A percentile compares a stretch with the other conserved stretches of the same genome.
phyloP scores from a whole-genome alignment of 2,797 vertebrate species.

The Crocodylus rhombifer region DNA sequence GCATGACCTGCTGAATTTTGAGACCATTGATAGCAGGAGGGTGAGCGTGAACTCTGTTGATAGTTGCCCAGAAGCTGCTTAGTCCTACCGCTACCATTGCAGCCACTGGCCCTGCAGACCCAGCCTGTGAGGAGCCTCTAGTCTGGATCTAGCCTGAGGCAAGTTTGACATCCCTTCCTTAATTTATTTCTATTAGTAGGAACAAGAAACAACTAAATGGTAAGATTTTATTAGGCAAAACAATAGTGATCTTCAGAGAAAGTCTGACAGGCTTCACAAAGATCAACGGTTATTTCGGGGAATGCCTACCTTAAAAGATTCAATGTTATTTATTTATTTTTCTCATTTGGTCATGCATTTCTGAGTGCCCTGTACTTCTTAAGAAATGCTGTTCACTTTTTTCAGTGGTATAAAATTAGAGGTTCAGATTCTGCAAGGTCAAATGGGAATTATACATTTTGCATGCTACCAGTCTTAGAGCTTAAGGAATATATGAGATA shows the following conservation, averaged over 20 bases:
- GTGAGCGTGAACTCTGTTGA: too few relatives aligned
- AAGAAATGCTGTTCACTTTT: background rate
- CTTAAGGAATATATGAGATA: background rate
- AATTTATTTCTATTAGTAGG: background rate
- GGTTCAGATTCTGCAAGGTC: background rate
- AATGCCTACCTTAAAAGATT: background rate
- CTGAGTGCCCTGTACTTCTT: background rate
- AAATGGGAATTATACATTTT: background rate
- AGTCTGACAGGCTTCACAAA: background rate
- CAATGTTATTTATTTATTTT: background rate
- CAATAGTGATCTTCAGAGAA: background rate
- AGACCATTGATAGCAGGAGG: too few relatives aligned
- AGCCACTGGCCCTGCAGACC: too few relatives aligned
- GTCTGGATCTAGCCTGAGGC: too few relatives aligned
- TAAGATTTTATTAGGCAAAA: background rate
- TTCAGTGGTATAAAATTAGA: background rate
- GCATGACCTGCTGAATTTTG: too few relatives aligned
- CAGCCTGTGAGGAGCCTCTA: too few relatives aligned
- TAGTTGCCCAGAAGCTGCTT: too few relatives aligned
- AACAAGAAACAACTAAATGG: background rate
- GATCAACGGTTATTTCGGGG: background rate
- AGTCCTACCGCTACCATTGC: too few relatives aligned
- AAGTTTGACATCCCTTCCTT: background rate
- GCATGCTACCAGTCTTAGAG: background rate
- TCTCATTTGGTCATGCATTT: fast-evolving